These are phyloP conservation scores for Choristoneura fumiferana DNA, from an alignment of 1,140 invertebrate genomes.

Conservation along the genomic window DNA sequence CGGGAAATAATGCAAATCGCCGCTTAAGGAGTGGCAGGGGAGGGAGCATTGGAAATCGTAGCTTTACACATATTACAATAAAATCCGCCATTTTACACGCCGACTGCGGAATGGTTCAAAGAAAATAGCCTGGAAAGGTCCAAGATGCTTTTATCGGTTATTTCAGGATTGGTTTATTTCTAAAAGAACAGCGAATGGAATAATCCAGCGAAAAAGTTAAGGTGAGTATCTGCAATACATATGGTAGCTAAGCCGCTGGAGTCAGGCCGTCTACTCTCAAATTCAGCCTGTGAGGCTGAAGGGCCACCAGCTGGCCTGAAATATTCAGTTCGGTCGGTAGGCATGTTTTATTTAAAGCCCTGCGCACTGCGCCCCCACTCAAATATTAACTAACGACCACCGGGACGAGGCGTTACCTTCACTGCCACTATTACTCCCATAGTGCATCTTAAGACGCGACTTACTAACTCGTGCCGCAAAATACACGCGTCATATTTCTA, in stretches of 20 bases:
- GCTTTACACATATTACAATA: slow-evolving; percentile 7
- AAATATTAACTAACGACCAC: slow-evolving; percentile 47
- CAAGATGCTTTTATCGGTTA: not conserved
- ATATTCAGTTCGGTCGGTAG: slow-evolving; percentile 45
- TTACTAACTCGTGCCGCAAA: not conserved
- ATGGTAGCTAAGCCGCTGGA: not conserved
- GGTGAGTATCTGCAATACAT: not conserved
- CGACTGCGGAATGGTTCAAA: not conserved
- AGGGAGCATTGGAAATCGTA: not conserved
- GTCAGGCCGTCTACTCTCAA: slow-evolving; percentile 8
- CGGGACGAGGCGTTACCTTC: slow-evolving; percentile 35
- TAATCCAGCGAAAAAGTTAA: not conserved
- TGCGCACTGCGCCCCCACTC: slow-evolving; percentile 42
- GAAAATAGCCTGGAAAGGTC: not conserved
- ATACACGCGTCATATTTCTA: no score
- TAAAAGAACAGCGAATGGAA: not conserved
- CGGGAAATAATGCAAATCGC: slow-evolving; percentile 23
- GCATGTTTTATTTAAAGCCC: slow-evolving; percentile 51
- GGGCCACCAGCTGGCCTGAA: slow-evolving; percentile 34
- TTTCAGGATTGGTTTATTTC: not conserved
- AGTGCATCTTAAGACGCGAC: slow-evolving; percentile 15
- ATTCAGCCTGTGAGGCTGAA: slow-evolving; percentile 10
- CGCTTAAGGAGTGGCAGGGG: slow-evolving; percentile 3
- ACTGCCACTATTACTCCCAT: slow-evolving; percentile 23
- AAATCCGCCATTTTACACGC: not conserved